Percentiles rank a stretch among this genome's conserved stretches.
These are phyloP conservation scores for Tyrannus savana DNA, from an alignment of 2,113 vertebrate genomes.

Conservation along the genomic window DNA sequence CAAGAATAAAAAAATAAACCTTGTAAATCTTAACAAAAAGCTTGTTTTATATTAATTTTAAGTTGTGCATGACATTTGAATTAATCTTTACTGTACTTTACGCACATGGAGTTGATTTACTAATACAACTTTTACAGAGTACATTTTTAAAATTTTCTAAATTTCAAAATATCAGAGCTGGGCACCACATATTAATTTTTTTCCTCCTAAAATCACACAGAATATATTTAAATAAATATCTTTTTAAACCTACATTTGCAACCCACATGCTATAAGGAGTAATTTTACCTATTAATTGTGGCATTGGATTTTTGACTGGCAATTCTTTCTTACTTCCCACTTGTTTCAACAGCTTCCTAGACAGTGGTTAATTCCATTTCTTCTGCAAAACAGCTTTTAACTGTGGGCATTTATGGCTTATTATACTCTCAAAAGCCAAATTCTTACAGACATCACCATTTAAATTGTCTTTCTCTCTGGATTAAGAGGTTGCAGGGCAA, in stretches of 20 bases:
- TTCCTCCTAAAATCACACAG: neutral
- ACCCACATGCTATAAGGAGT: neutral
- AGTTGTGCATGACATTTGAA: neutral
- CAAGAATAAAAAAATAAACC: neutral
- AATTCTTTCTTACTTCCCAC: neutral
- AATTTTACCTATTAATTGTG: neutral
- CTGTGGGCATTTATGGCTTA: neutral
- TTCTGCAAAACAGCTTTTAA: neutral
- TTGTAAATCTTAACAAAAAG: neutral
- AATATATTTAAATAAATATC: neutral
- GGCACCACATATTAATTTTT: accelerated
- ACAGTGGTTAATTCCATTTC: neutral
- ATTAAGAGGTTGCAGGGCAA: neutral
- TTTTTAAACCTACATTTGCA: neutral
- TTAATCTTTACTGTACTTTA: neutral
- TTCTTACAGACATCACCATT: neutral
- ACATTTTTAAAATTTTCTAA: neutral
- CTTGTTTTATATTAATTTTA: neutral
- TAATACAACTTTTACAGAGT: neutral
- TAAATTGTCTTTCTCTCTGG: neutral
- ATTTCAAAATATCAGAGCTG: neutral
- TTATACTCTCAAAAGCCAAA: neutral
- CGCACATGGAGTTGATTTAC: neutral
- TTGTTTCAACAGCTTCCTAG: neutral
- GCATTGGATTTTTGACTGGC: neutral